phyloP scores from a whole-genome alignment of 2,888 invertebrate genomes.

The Escarpia spicata region DNA sequence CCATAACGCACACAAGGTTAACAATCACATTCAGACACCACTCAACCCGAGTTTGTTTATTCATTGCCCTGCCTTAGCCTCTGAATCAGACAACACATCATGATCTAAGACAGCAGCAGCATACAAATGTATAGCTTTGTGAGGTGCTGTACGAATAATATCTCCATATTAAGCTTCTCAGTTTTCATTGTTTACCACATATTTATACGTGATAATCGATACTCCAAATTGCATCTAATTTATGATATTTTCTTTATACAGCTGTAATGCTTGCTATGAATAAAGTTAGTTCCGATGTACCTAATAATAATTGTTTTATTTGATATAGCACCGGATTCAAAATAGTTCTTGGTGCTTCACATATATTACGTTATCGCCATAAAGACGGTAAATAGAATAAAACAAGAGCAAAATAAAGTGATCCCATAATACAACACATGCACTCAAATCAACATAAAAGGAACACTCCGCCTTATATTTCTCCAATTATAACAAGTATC shows the following conservation, averaged over 20 bases:
- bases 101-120: not conserved
- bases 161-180: not conserved
- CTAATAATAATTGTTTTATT: too few species aligned
- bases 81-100: not conserved
- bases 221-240: too few species aligned
- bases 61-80: not conserved
- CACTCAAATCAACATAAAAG: not conserved
- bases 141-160: not conserved
- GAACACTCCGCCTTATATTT: not conserved
- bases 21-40: not conserved
- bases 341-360: too few species aligned
- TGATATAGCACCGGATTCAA: too few species aligned
- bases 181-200: too few species aligned
- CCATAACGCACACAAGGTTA: not conserved
- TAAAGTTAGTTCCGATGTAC: too few species aligned
- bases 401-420: not conserved
- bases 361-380: not conserved
- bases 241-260: too few species aligned
- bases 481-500: not conserved
- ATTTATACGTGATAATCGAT: too few species aligned
- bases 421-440: not conserved
- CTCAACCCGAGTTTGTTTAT: not conserved
- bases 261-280: too few species aligned
- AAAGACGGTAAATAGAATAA: not conserved
- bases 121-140: not conserved